Conservation (phyloP, 2,888 invertebrate genomes). For the Stenodera caucasica region DNA sequence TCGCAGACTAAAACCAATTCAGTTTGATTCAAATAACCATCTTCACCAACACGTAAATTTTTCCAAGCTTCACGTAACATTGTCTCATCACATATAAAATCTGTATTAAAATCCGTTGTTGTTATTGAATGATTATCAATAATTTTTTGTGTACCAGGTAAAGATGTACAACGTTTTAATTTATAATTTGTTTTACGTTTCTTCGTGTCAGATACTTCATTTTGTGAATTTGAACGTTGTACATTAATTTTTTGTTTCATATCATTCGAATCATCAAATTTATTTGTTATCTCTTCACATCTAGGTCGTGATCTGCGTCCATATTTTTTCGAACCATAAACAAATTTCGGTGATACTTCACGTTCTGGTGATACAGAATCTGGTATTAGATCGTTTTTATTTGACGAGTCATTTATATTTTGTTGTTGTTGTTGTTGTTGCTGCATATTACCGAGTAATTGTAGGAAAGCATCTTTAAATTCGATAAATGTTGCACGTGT, state of each 20-base stretch:
- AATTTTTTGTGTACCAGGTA: conserved; percentile 55
- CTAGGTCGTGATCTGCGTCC: conserved; percentile 71
- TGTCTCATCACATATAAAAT: conserved; percentile 58
- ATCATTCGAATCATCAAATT: conserved; percentile 52
- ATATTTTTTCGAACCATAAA: conserved; percentile 75
- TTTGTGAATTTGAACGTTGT: conserved; percentile 61
- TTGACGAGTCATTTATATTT: conserved; percentile 32
- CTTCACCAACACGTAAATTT: conserved; percentile 62
- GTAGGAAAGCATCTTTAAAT: conserved; percentile 75
- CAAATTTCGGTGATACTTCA: conserved; percentile 72
- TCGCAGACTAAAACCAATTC: conserved; percentile 68
- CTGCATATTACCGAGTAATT: conserved; percentile 64
- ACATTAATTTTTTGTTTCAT: conserved; percentile 46
- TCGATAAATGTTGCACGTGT: conserved; percentile 68
- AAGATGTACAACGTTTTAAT: conserved; percentile 61
- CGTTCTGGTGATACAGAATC: conserved; percentile 64
- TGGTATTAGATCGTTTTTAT: conserved; percentile 34
- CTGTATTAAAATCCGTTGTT: conserved; percentile 46
- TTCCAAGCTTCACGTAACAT: conserved; percentile 67
- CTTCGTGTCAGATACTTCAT: conserved; percentile 58
- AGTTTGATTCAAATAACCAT: conserved; percentile 64
- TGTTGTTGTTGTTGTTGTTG: conserved; percentile 35
- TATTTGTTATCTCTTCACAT: conserved; percentile 50
- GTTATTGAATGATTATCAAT: conserved; percentile 42
- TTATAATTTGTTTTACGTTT: conserved; percentile 58